Evolutionary conservation across 2,888 invertebrate genomes (phyloP), one percentile per base, ranked within the genome.

Genomic region (Eristalinus aeneus): DNA sequence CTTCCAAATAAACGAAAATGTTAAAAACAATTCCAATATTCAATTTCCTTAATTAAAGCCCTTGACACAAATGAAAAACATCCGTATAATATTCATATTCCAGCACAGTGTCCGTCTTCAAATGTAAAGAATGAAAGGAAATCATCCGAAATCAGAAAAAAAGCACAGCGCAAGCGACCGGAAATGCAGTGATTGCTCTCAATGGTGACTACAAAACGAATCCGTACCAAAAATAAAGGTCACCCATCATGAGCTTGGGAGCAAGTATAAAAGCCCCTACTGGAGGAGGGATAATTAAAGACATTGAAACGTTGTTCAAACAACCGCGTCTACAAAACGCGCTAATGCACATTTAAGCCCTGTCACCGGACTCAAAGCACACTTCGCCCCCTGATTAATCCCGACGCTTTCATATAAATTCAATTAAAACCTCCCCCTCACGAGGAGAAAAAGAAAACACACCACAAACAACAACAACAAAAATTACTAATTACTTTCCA

Each of bases 341-440:
- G 16, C 39, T 54, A 36, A 65, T 27, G 36, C 54, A 65, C 36
- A 36, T 75, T 61, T 75, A 75, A 75, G 60, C 46, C 46, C 75
- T 68, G 60, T 53, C 60, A 53, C 53, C 53, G 31, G 20, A 76
- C 61, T 63, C 12, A 34, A 61, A 23, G 63, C 69, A 77, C 56
- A 77, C 39, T 61, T 27, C 27, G 27, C 27, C 22, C 39, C 39
- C 69, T 71, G 22, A 71, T 56, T 71, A 77, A 56, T 56, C 39
- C 64, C 63, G 56, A 61, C 36, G 63, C 63, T 71, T 77, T 77
- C 63, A 56, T 61, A 64, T 56, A 77, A 64, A 77, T 77, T 77
- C 77, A 69, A 77, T 77, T 77, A 71, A 77, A 77, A 77, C 64
- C 71, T 71, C 27, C 5, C 27, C 27, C n/a, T n/a, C n/a, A 64